Evolutionary conservation across 2,113 vertebrate species (phyloP), one percentile per base, ranked within the genome.

Genomic region (Oxygymnocypris stewartii): DNA sequence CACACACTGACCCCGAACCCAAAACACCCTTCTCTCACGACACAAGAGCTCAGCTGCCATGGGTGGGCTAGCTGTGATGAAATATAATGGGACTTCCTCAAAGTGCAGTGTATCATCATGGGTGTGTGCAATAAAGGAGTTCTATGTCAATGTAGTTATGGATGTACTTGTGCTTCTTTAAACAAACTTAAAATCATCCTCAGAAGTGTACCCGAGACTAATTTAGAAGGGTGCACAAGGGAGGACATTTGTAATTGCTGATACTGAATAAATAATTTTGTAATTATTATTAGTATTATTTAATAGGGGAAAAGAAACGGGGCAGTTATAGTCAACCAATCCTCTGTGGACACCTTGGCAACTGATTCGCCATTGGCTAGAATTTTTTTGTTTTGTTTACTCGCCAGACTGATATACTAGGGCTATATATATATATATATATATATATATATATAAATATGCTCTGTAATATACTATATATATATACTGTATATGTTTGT

Each of bases 1-100:
- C 83, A 88, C 88, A 80, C 31, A 67, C 65, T 84, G 42, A n/a
- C 67, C 67, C 47, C 61, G 25, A 37, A 71, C 25, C 81, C 63
- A 71, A 54, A 25, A 49, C 37, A 65, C n/a, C 14, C 37, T 61
- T 42, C 57, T 47, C 40, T 44, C 37, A 61, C 8, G 0, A 23
- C 42, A 47, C 37, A 49, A 61, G 10, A 59, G 7, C 59, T 65
- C 2, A 81, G 54, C 54, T 25, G 76, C 28, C 40, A 71, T 7
- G n/a, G 79, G 35, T 65, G 79, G 57, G 20, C 79, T 44, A 31
- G 28, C 25, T 13, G 69, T 51, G 59, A 65, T 11, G 6, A 82
- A 49, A 71, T 6, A 28, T 7, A 9, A 28, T 7, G 16, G 37
- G 79, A 47, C 40, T 65, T 61, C 77, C 77, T n/a, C 77, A 57